Evolutionary conservation across 2,888 invertebrate genomes (phyloP).

Genomic region (Heteropelma amictum): DNA sequence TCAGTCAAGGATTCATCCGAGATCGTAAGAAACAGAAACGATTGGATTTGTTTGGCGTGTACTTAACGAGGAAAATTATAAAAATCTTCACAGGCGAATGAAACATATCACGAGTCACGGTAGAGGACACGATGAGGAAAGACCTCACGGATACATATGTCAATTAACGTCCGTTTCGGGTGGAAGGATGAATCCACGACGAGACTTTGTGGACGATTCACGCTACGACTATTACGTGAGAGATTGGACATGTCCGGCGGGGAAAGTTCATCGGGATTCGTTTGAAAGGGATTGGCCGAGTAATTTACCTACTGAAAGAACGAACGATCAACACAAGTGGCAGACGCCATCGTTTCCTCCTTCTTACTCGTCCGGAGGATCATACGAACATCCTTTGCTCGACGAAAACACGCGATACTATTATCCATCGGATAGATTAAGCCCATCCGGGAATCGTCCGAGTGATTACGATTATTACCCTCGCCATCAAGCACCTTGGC

Average conservation of each 20-base stretch:
- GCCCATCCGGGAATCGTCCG: constrained; percentile 59
- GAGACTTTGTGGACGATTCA: constrained; percentile 83
- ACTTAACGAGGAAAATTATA: no score
- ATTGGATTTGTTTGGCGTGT: no score
- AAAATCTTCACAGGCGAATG: not conserved
- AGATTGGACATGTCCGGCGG: constrained; percentile 82
- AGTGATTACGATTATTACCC: constrained; percentile 40
- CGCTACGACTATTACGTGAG: constrained; percentile 90
- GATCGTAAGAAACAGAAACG: no score
- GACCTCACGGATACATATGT: constrained; percentile 42
- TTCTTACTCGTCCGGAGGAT: not conserved
- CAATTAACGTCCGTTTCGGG: constrained; percentile 71
- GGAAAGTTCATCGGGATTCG: not conserved
- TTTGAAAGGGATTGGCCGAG: not conserved
- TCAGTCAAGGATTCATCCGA: no score
- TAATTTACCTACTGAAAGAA: not conserved
- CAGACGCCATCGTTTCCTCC: constrained; percentile 2
- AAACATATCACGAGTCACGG: not conserved
- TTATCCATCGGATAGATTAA: not conserved
- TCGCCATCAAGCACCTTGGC: not conserved
- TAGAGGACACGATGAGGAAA: not conserved
- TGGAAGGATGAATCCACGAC: constrained; percentile 83
- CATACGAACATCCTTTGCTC: not conserved
- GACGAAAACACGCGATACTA: not conserved
- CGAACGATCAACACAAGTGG: not conserved